Base-by-base conservation (phyloP, 1,140 invertebrate species). In the Diabrotica undecimpunctata region DNA sequence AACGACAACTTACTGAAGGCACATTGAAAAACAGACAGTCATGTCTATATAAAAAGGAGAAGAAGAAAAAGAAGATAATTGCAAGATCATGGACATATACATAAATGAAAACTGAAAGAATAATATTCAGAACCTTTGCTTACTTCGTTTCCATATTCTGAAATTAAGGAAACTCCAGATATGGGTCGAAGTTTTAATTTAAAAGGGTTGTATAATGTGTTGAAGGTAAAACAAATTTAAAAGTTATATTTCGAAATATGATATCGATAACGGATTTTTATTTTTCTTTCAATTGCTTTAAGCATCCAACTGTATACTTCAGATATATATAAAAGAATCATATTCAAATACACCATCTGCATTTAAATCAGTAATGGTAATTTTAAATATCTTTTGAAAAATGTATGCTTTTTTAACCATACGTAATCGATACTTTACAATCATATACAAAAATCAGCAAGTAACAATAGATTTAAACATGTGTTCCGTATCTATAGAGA, bases 391-490 rank as follows among this genome's bases (percentile, higher is more conserved):
- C 46, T 25, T 41, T 52, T 36, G n/a, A 61, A 61, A 61, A 60
- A 61, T 52, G 50, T 52, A 25, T 51, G 50, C n/a, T 36, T 14
- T 35, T 61, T 25, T 38, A 25, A 54, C 52, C 9, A 54, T 10
- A 13, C 13, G 61, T 62, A 62, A 62, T 62, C 25, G 61, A 62
- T 62, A 62, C 53, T 62, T 62, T 62, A 38, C 38, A 41, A 36
- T 52, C 9, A n/a, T n/a, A 7, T 50, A 36, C 35, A 52, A 52
- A 37, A 57, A 37, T 60, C 36, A 5, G 10, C 46, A 36, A 54
- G 54, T 62, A 39, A 54, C 11, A 14, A 62, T 37, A n/a, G 61
- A 62, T 55, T 61, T 38, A 14, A 53, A 53, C 61, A 62, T 55
- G 61, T 62, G 61, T 62, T 39, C 61, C 61, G 38, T 25, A 52